Percentiles rank a stretch among this genome's conserved stretches.
phyloP scores from a whole-genome alignment of 2,113 vertebrate species.

The Bombycilla garrulus region DNA sequence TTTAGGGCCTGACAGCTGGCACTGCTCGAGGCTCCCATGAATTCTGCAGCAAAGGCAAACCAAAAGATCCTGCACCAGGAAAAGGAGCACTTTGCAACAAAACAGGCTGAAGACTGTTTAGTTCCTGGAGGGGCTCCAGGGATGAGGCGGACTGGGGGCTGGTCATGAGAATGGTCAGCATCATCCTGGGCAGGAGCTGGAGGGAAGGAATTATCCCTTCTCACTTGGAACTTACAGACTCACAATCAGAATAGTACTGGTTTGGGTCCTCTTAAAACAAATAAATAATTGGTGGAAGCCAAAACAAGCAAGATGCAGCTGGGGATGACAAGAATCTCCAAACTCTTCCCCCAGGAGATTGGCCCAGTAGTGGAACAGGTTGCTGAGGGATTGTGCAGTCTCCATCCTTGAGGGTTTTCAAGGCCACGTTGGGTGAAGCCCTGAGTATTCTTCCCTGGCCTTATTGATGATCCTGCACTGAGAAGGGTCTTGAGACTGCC shows the following conservation, averaged over 20 bases:
- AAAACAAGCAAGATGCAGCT: neutral
- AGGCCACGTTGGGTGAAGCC: neutral
- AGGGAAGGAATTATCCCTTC: neutral
- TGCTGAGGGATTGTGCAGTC: neutral
- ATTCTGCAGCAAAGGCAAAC: neutral
- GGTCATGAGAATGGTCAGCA: neutral
- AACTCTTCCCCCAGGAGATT: rapidly evolving
- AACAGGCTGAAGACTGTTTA: rapidly evolving
- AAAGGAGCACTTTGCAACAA: neutral
- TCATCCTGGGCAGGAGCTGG: neutral
- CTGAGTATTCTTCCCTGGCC: neutral
- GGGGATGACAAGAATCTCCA: neutral
- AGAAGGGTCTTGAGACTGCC: neutral
- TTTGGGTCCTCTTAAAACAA: rapidly evolving
- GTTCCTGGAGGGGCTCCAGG: neutral
- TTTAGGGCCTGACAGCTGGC: neutral
- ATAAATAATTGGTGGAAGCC: rapidly evolving
- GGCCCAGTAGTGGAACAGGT: neutral
- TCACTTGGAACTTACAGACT: rapidly evolving
- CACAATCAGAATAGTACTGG: rapidly evolving
- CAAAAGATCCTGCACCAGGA: neutral
- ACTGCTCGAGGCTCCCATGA: rapidly evolving
- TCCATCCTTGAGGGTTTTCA: neutral
- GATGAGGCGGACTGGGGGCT: too few species aligned
- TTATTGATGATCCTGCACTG: neutral